These are phyloP conservation scores for Ophonus ardosiacus DNA, from an alignment of 2,888 invertebrate species.

Conservation along the genomic window DNA sequence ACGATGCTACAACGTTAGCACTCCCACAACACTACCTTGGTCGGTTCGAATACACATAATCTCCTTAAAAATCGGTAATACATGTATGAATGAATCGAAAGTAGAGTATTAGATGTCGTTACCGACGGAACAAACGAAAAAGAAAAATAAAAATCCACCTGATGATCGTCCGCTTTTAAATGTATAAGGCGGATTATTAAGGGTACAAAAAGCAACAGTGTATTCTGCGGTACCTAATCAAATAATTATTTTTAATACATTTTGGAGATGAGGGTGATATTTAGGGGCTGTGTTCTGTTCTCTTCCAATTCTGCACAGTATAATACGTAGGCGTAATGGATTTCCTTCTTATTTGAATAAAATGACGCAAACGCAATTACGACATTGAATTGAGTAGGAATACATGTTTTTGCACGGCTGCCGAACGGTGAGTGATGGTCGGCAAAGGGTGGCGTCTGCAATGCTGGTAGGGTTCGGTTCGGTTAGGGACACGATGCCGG, in stretches of 20 bases:
- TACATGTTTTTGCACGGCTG: conserved; percentile 57
- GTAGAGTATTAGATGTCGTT: background rate
- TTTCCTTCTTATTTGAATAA: conserved; percentile 56
- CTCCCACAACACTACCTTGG: too few relatives aligned
- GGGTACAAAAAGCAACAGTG: conserved; percentile 5
- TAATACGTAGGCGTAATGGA: conserved; percentile 29
- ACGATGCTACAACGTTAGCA: too few relatives aligned
- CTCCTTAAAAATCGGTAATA: conserved; percentile 2
- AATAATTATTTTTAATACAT: conserved; percentile 47
- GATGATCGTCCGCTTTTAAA: background rate
- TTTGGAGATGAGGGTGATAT: conserved; percentile 13
- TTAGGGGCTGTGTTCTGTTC: background rate
- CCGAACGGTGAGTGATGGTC: conserved; percentile 60
- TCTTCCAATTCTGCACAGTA: background rate
- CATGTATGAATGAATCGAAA: background rate
- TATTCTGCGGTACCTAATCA: conserved; percentile 18
- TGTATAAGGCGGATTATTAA: background rate
- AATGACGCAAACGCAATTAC: conserved; percentile 57
- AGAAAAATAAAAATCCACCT: conserved; percentile 21
- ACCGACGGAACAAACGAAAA: background rate
- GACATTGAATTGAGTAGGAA: conserved; percentile 60
- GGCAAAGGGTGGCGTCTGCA: conserved; percentile 56
- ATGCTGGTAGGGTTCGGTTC: conserved; percentile 7
- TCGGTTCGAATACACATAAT: conserved; percentile 13
- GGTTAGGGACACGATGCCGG: conserved; percentile 71